A percentile compares a stretch with the other conserved stretches of the same genome.
Conservation (phyloP, 2,113 vertebrate genomes). For the Pelobates fuscus region DNA sequence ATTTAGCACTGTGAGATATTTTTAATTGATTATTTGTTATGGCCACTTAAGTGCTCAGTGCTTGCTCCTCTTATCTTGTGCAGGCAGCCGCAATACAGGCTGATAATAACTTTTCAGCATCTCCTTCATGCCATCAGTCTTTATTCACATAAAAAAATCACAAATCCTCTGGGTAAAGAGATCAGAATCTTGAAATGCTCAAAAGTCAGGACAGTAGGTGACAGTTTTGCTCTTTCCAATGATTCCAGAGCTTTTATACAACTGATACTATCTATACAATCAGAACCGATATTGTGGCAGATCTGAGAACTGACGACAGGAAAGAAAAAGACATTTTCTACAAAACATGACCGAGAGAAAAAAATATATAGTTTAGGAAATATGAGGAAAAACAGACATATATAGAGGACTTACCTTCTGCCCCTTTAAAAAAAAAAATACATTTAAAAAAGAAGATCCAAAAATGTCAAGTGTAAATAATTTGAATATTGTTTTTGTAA, state of each 20-base stretch:
- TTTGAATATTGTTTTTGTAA: too few relatives aligned
- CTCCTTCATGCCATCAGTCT: conserved; percentile 8
- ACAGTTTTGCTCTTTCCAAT: not conserved
- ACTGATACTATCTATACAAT: not conserved
- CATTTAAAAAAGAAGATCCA: too few relatives aligned
- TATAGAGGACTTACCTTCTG: too few relatives aligned
- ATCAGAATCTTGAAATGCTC: conserved; percentile 13
- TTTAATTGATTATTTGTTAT: not conserved
- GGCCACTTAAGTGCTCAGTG: conserved; percentile 11
- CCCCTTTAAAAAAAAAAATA: too few relatives aligned
- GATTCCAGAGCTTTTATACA: not conserved
- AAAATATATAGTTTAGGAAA: too few relatives aligned
- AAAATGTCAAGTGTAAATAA: too few relatives aligned
- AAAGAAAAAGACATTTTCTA: not conserved
- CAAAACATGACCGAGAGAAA: too few relatives aligned
- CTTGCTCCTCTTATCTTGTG: conserved; percentile 28
- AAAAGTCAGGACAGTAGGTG: not conserved
- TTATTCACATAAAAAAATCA: conserved; percentile 24
- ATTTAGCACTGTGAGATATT: too few relatives aligned
- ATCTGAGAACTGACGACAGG: conserved; percentile 1
- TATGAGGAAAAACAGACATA: too few relatives aligned
- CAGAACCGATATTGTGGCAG: not conserved
- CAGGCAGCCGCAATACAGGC: conserved; percentile 22
- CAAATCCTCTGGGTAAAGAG: not conserved
- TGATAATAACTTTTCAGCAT: conserved; percentile 19